A percentile compares a stretch with the other conserved stretches of the same genome.
Evolutionary conservation across 2,888 invertebrate species (phyloP).

Genomic region (Cryptophagus acutangulus): DNA sequence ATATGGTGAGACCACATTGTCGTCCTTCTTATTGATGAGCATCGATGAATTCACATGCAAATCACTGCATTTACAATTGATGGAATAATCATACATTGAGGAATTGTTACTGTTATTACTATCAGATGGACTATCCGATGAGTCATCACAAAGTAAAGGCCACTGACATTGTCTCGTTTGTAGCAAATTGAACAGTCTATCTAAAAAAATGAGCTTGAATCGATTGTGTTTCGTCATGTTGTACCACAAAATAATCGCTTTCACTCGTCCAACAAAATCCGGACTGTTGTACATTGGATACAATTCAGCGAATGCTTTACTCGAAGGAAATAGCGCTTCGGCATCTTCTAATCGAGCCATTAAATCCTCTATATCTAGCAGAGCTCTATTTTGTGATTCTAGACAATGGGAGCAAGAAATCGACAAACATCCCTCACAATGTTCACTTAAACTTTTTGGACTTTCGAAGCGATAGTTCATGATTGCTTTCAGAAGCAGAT

Average conservation of each 20-base stretch:
- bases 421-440: slow-evolving; percentile 65
- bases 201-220: slow-evolving; percentile 71
- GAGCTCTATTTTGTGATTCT: slow-evolving; percentile 66
- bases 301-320: slow-evolving; percentile 68
- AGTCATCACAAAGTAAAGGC: slow-evolving; percentile 24
- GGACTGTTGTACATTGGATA: slow-evolving; percentile 65
- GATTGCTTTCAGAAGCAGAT: slow-evolving; percentile 66
- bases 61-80: slow-evolving; percentile 30
- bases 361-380: slow-evolving; percentile 68
- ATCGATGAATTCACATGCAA: slow-evolving; percentile 53
- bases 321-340: slow-evolving; percentile 79
- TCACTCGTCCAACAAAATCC: slow-evolving; percentile 62
- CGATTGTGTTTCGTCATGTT: slow-evolving; percentile 83
- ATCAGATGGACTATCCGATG: slow-evolving; percentile 49
- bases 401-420: slow-evolving; percentile 68
- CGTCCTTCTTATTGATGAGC: slow-evolving; percentile 27
- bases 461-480: slow-evolving; percentile 63
- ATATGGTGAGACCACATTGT: slow-evolving; percentile 38
- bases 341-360: slow-evolving; percentile 70
- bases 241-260: slow-evolving; percentile 87
- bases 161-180: slow-evolving; percentile 38
- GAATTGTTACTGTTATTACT: slow-evolving; percentile 46
- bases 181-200: slow-evolving; percentile 56
- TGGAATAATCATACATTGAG: slow-evolving; percentile 33
- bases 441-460: slow-evolving; percentile 43